Base-by-base conservation (phyloP, 2,888 invertebrate species). In the Melieria picta region DNA sequence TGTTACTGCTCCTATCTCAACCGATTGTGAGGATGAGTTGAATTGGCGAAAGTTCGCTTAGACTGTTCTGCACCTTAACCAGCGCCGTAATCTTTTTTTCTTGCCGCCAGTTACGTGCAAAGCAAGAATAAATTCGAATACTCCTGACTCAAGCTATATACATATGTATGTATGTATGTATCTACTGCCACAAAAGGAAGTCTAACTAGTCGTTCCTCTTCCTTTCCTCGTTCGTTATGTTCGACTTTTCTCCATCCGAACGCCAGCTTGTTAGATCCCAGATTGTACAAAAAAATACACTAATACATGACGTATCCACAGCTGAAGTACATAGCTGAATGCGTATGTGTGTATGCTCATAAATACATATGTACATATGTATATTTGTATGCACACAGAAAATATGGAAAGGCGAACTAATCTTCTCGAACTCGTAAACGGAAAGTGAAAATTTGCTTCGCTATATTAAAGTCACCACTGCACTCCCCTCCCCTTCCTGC, bases 361-460 rank as follows among this genome's bases (percentile, higher is more conserved):
- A 62, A 50, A 62, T 72, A 64, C n/a, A 64, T 65, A 57, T 45
- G 10, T 65, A 50, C 56, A 30, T 65, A 65, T 71, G 57, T 47
- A 71, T 55, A 43, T 58, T n/a, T 71, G 56, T 72, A 65, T 61
- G 52, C 45, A 68, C 50, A 16, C 61, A 45, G 45, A 61, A 52
- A 61, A 7, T 52, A 5, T 65, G 55, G 68, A 75, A 72, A 74
- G 66, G 74, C 80, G 71, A 80, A 80, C 80, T 79, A 81, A 80
- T 78, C 69, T 55, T 48, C 42, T 69, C 67, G 67, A 50, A 64
- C 43, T 64, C 66, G 66, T 81, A 80, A 85, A 85, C 83, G 83
- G 85, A 85, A 85, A 85, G 85, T 85, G 85, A 85, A 85, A 85
- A 85, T 85, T 80, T 82, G 78, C 81, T 79, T 79, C 77, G 80